Evolutionary conservation across 2,888 invertebrate species (phyloP).

Genomic region (Priocnemis perturbator): DNA sequence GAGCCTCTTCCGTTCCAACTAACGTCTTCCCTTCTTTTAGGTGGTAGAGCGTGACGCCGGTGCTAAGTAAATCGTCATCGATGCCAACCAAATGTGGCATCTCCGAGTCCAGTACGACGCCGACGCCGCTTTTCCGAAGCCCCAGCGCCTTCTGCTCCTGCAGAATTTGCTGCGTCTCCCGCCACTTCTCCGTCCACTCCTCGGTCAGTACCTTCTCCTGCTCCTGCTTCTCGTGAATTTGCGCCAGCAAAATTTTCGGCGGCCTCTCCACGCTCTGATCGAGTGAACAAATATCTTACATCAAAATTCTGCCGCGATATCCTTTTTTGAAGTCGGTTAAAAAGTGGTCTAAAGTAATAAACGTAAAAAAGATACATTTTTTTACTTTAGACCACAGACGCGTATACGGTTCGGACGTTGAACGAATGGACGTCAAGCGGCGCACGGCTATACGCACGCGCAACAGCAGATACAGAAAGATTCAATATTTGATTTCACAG

Average conservation of each 20-base stretch:
- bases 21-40: constrained; percentile 92
- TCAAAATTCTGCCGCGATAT: no score
- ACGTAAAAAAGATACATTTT: no score
- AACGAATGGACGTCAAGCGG: no score
- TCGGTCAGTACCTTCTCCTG: constrained; percentile 92
- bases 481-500: neutral
- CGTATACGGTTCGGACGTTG: no score
- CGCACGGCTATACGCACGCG: no score
- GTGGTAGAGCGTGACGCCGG: constrained; percentile 94
- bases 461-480: neutral
- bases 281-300: no score
- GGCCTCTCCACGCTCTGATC: constrained; percentile 77
- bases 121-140: constrained; percentile 89
- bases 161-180: constrained; percentile 90
- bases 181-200: constrained; percentile 96
- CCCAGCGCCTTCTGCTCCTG: constrained; percentile 93
- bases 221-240: constrained; percentile 92
- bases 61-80: constrained; percentile 91
- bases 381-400: no score
- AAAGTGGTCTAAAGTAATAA: no score
- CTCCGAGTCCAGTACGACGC: constrained; percentile 92
- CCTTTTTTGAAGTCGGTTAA: no score
- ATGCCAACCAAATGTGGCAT: constrained; percentile 95
- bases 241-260: constrained; percentile 83
- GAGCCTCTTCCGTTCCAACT: constrained; percentile 87